Evolutionary conservation across 2,888 invertebrate species (phyloP), one percentile per base, ranked within the genome.

Genomic region (Pammene fasciana): DNA sequence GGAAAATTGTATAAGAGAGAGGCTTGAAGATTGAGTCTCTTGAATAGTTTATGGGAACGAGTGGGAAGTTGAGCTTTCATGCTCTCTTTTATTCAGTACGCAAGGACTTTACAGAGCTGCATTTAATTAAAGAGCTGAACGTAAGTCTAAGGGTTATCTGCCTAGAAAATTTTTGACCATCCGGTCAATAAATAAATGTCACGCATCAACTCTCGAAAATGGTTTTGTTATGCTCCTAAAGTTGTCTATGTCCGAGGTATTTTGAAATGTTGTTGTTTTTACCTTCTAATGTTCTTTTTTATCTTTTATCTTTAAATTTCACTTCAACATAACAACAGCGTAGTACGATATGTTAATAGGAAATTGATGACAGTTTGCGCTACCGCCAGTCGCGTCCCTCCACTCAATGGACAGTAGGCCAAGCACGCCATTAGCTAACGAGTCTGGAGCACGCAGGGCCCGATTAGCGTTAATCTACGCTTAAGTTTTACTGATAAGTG

Each of bases 401-500:
- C 13, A 18, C 38, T n/a, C 36, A 26, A 18, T 13, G 18, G 46
- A 46, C 36, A 67, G 16, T 59, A 59, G 62, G 62, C 34, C 62
- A 68, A 64, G 36, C 46, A 54, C 38, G 55, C 56, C 56, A 68
- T 68, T 64, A 64, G 43, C 48, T 45, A 43, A 62, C 48, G 62
- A 68, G 48, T 62, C 50, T 55, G 62, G 41, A 26, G 62, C 50
- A 66, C 66, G 74, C 78, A 79, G 78, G 77, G 76, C 75, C 65
- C 72, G 75, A 75, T 82, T 81, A 79, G 76, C 81, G 78, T 61
- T 71, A 68, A 81, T 71, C 66, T 68, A 62, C 26, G 55, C 26
- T 55, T 41, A 46, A 64, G 43, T 64, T 64, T 36, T 43, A 57
- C 68, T 64, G 50, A 62, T 62, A 56, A 68, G 62, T 68, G 43